Percentiles rank a stretch among this genome's conserved stretches.
Conservation (phyloP, 2,797 vertebrate species). For the Microchirus variegatus region DNA sequence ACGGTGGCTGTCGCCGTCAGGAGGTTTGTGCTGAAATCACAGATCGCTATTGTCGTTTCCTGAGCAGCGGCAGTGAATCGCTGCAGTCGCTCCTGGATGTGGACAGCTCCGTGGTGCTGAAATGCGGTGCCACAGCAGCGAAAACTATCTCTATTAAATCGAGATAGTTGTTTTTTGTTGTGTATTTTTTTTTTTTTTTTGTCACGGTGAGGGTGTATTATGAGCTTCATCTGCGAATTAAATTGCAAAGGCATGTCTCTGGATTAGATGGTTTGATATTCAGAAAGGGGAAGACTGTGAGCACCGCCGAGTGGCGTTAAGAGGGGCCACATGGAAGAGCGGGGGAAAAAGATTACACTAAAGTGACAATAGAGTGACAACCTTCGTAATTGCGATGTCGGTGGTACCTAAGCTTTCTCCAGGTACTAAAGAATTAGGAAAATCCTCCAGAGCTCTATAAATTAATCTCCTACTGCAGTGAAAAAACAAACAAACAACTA, state of each 20-base stretch:
- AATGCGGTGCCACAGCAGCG: slow-evolving; percentile 20
- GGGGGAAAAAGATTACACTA: neutral
- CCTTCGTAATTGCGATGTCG: neutral
- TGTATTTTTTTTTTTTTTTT: neutral
- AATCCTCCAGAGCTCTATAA: neutral
- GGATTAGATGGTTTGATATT: slow-evolving; percentile 57
- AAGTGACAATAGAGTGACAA: slow-evolving; percentile 15
- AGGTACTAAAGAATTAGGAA: neutral
- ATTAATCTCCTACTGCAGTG: neutral
- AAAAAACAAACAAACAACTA: neutral
- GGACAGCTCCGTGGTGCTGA: slow-evolving; percentile 77
- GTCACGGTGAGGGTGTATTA: slow-evolving; percentile 21
- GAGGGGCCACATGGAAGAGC: slow-evolving; percentile 64
- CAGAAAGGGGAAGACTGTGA: slow-evolving; percentile 75
- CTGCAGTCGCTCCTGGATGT: slow-evolving; percentile 16
- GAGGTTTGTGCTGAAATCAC: slow-evolving; percentile 26
- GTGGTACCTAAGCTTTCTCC: too few species aligned
- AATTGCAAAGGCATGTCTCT: slow-evolving; percentile 35
- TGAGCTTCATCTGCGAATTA: slow-evolving; percentile 1
- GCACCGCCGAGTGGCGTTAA: slow-evolving; percentile 83
- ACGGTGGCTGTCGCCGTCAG: neutral
- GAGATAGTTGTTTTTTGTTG: slow-evolving; percentile 3
- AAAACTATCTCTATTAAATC: too few species aligned
- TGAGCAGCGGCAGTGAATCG: slow-evolving; percentile 14
- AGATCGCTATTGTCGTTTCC: too few species aligned